phyloP scores from a whole-genome alignment of 2,888 invertebrate genomes.

The Macrosoma leucophasiata region DNA sequence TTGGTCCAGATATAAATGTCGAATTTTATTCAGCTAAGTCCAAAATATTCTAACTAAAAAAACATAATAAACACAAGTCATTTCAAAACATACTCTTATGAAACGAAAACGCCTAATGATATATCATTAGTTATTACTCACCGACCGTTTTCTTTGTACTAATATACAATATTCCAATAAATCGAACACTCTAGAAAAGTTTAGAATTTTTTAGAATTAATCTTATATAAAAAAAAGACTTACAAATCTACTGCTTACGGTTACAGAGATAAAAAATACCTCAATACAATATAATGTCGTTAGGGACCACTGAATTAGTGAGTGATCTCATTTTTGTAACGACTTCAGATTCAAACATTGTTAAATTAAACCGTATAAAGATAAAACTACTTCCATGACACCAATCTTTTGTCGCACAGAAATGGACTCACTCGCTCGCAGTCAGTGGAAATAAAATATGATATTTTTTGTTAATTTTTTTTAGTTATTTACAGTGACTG shows the following conservation, averaged over 20 bases:
- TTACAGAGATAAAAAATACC: conserved; percentile 40
- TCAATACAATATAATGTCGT: conserved; percentile 28
- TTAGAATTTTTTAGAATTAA: conserved; percentile 49
- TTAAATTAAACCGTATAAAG: background rate
- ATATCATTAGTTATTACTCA: conserved; percentile 12
- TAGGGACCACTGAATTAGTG: conserved; percentile 26
- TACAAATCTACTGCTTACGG: conserved; percentile 45
- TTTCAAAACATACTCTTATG: conserved; percentile 58
- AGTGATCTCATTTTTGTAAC: conserved; percentile 38
- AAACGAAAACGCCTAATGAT: conserved; percentile 46
- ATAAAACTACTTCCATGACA: background rate
- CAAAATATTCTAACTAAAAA: conserved; percentile 31
- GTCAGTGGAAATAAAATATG: conserved; percentile 33
- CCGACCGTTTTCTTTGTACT: conserved; percentile 52
- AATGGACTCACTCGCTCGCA: conserved; percentile 26
- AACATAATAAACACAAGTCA: conserved; percentile 50
- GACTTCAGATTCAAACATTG: conserved; percentile 4
- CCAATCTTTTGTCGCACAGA: conserved; percentile 1
- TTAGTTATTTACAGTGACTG: conserved; percentile 50
- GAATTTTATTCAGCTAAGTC: conserved; percentile 23
- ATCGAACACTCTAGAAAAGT: conserved; percentile 44
- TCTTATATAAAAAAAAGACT: conserved; percentile 45
- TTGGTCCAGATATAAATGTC: conserved; percentile 46
- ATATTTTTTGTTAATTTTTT: conserved; percentile 36
- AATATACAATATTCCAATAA: conserved; percentile 62